Base-by-base conservation (phyloP, 2,888 invertebrate species). In the Pterostichus niger region DNA sequence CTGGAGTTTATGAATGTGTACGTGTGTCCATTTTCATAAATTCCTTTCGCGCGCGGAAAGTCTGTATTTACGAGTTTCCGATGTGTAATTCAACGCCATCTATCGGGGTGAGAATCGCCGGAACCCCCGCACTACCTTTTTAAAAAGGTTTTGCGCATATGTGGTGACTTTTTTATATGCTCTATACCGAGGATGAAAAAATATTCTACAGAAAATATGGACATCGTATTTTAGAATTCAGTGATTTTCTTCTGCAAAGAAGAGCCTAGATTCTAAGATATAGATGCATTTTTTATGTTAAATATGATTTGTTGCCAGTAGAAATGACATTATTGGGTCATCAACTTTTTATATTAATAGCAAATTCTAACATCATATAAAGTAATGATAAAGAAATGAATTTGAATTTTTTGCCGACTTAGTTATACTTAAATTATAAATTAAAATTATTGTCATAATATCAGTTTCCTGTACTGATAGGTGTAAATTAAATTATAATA, bases 21-120 rank as follows among this genome's bases (percentile, higher is more conserved):
- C 52, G 83, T 83, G 83, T 76, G 83, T 83, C 83, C 83, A 83
- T 83, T 83, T 83, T 83, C 83, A 83, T 83, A 83, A 83, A 83
- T 83, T 83, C 83, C 49, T 49, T 77, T 10, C 61, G n/a, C 31
- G 73, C 54, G 49, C 52, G 46, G 59, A 76, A 78, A 59, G 33
- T 52, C 73, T 11, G 31, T 83, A 83, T 83, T 83, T 83, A 83
- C 77, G 83, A 83, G 52, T 64, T 68, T 83, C 77, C 77, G 76
- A 76, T 77, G 75, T 82, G 82, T 82, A 82, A 75, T 82, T 75
- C 82, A 75, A 13, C 54, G 56, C 33, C 77, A 77, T 77, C 56
- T 77, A 77, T 40, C 77, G 56, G 33, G 77, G 76, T 76, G 49
- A 49, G 31, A 76, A 76, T 76, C 52, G 49, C 54, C 49, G 31